Base-by-base conservation (phyloP, 2,797 vertebrate species). In the Crocidura indochinensis region DNA sequence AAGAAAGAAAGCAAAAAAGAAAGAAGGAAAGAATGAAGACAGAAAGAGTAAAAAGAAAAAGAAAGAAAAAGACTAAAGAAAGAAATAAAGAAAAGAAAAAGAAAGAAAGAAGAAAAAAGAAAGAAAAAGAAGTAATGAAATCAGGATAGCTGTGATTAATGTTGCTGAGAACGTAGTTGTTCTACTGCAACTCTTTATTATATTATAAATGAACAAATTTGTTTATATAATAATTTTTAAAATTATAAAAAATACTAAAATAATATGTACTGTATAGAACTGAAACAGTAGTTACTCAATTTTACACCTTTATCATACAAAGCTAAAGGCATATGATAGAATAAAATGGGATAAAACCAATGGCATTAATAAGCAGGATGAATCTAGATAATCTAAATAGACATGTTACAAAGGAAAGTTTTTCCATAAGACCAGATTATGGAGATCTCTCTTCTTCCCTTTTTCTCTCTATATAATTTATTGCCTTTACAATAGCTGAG, bases 261-360 rank as follows among this genome's bases (percentile, higher is more conserved):
- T 83, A 97, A 91, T 65, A 94, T 67, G 60, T 95, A 90, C 12
- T 47, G 0, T 71, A 79, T 46, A 94, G 72, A 95, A 38, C 56
- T 94, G 84, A 92, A 95, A 62, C 72, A 96, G 92, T 8, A 5
- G 1, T 74, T 95, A 96, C 76, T 96, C 74, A 95, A 94, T 96
- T 97, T 96, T 86, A 95, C 60, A 94, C 69, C 94, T 95, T 95
- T 94, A 92, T 95, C 64, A 92, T 82, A 87, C 77, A 88, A 96
- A 83, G 14, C 88, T 60, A 94, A 89, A 38, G 49, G 26, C n/a
- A 71, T 84, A 69, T 47, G 49, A 86, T 71, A 75, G 69, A 72
- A 94, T 88, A 96, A 96, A 94, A 92, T 71, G 73, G 72, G 74
- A 94, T 87, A 96, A 96, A 94, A 93, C 46, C 65, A 10, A 27